A percentile compares a stretch with the other conserved stretches of the same genome.
phyloP scores from a whole-genome alignment of 2,888 invertebrate genomes.

The Sacculina carcini region DNA sequence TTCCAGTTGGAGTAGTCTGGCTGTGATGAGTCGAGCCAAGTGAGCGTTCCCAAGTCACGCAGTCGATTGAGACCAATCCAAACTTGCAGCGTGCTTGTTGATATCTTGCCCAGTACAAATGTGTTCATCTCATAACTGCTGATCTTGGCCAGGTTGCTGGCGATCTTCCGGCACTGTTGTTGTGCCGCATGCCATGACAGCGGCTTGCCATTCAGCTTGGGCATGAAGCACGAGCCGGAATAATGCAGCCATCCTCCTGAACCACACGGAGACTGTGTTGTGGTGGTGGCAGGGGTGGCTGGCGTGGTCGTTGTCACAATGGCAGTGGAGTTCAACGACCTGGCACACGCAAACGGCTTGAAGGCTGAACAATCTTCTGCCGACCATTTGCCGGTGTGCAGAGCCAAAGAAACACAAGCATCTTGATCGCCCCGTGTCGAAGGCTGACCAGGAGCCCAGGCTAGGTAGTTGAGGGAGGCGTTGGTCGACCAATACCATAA shows the following conservation, averaged over 20 bases:
- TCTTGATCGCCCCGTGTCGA: too few species aligned
- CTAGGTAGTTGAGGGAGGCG: not conserved
- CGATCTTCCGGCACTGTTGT: not conserved
- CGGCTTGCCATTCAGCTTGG: not conserved
- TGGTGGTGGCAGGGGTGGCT: not conserved
- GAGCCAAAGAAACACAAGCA: not conserved
- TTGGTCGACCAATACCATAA: not conserved
- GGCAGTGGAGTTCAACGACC: not conserved
- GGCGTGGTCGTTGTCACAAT: not conserved
- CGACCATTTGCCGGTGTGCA: not conserved
- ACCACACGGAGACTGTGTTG: not conserved
- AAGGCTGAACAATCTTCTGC: not conserved
- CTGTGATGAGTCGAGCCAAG: not conserved
- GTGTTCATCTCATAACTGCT: not conserved
- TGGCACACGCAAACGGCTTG: not conserved
- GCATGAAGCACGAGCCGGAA: not conserved
- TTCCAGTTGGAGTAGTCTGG: not conserved
- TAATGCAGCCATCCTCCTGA: not conserved
- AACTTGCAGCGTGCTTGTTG: not conserved
- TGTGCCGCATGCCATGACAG: not conserved
- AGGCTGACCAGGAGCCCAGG: not conserved
- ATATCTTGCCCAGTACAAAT: not conserved
- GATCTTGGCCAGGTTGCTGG: not conserved
- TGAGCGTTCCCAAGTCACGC: too few species aligned
- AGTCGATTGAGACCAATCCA: not conserved